Evolutionary conservation across 2,888 invertebrate genomes (phyloP).

Genomic region (Habroteleia sp.): DNA sequence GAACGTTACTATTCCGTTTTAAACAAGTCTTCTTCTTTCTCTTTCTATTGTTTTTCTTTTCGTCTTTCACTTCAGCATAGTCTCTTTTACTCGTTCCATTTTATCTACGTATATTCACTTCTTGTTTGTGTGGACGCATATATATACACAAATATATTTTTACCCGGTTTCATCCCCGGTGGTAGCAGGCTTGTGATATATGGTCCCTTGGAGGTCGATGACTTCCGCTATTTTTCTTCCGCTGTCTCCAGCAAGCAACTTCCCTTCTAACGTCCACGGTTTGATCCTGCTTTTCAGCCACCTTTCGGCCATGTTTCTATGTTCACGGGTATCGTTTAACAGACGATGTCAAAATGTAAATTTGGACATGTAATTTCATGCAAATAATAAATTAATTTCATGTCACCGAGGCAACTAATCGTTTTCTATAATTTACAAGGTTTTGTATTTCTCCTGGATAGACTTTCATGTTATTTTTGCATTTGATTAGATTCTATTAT

Average conservation of each 20-base stretch:
- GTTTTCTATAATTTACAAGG: no score
- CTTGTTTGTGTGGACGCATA: conserved; percentile 56
- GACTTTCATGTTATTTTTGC: no score
- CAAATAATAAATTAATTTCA: no score
- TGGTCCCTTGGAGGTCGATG: conserved; percentile 84
- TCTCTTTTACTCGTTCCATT: conserved; percentile 69
- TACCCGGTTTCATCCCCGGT: conserved; percentile 67
- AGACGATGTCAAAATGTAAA: conserved; percentile 44
- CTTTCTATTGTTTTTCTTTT: conserved; percentile 63
- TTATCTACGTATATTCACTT: conserved; percentile 63
- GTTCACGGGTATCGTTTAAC: conserved; percentile 68
- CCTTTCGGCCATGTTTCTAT: conserved; percentile 53
- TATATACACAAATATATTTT: conserved; percentile 64
- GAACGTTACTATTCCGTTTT: no score
- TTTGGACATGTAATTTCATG: no score
- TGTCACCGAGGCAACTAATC: no score
- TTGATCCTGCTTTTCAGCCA: conserved; percentile 70
- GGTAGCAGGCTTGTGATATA: conserved; percentile 81
- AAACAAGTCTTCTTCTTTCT: conserved; percentile 22
- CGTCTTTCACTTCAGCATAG: conserved; percentile 51
- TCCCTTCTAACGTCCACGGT: conserved; percentile 75
- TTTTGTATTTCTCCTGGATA: no score
- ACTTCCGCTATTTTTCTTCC: conserved; percentile 84
- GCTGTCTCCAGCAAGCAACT: conserved; percentile 83
- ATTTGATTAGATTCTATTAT: no score